These are phyloP conservation scores for Antechinus flavipes DNA, from an alignment of 2,113 vertebrate genomes.

Conservation along the genomic window DNA sequence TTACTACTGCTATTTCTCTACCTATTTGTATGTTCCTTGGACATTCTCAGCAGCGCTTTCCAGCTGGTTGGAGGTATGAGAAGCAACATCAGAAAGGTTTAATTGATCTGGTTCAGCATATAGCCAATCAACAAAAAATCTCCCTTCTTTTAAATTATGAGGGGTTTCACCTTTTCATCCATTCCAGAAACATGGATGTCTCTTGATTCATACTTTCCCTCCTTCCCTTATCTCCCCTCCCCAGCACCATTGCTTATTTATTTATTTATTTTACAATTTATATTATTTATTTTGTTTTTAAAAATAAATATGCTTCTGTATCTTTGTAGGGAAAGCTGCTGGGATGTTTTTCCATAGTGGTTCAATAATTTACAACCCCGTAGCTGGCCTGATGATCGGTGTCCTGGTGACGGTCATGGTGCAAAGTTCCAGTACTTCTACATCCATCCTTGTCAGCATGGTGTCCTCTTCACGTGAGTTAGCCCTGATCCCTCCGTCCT, in stretches of 20 bases:
- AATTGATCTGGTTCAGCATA: background rate
- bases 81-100: background rate
- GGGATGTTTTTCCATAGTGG: conserved; percentile 96
- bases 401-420: conserved; percentile 96
- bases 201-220: too few relatives aligned
- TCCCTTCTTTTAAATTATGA: too few relatives aligned
- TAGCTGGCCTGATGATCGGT: conserved; percentile 95
- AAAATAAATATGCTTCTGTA: background rate
- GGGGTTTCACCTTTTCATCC: too few relatives aligned
- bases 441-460: conserved; percentile 99
- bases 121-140: background rate
- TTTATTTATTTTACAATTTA: too few relatives aligned
- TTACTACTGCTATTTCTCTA: conserved; percentile 92
- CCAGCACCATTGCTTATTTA: too few relatives aligned
- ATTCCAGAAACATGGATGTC: too few relatives aligned
- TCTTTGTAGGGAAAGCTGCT: conserved; percentile 91
- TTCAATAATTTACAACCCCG: conserved; percentile 92
- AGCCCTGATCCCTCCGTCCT: background rate
- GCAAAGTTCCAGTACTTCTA: conserved; percentile 97
- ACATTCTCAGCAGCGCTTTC: conserved; percentile 89
- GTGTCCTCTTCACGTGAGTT: conserved; percentile 95
- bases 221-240: too few relatives aligned
- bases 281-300: too few relatives aligned
- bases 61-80: conserved; percentile 88
- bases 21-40: conserved; percentile 96